Evolutionary conservation across 2,797 vertebrate genomes (phyloP).

Genomic region (Morus bassanus): DNA sequence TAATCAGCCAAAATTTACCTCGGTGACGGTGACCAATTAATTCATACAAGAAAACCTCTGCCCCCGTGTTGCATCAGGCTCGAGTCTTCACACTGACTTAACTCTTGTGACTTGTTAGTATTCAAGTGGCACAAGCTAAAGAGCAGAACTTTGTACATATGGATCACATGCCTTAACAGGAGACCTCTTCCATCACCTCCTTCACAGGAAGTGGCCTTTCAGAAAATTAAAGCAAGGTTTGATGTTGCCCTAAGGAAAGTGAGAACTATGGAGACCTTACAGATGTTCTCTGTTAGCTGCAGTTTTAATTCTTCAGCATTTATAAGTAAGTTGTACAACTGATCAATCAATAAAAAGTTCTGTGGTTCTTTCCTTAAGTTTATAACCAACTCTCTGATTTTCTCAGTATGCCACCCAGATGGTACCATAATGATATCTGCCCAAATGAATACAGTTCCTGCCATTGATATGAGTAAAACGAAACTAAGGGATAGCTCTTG

Average conservation of each 20-base stretch:
- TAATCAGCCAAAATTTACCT: not conserved
- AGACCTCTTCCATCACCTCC: not conserved
- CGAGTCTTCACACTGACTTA: not conserved
- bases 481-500: conserved; percentile 72
- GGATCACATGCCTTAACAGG: not conserved
- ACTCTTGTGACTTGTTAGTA: not conserved
- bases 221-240: conserved; percentile 71
- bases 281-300: conserved; percentile 67
- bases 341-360: not conserved
- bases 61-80: not conserved
- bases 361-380: not conserved
- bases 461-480: conserved; percentile 54
- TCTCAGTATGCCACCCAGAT: conserved; percentile 77
- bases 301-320: conserved; percentile 70
- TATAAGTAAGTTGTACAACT: conserved; percentile 66
- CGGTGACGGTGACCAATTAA: not conserved
- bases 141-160: not conserved
- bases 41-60: not conserved
- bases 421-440: conserved; percentile 75
- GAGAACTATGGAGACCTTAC: conserved; percentile 56
- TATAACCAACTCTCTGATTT: not conserved
- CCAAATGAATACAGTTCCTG: conserved; percentile 57
- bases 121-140: not conserved
- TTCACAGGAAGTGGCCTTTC: conserved; percentile 62
- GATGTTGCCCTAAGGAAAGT: conserved; percentile 69